Percentiles rank a stretch among this genome's conserved stretches.
Evolutionary conservation across 2,797 vertebrate genomes (phyloP).

Genomic region (Pipistrellus pipistrellus): DNA sequence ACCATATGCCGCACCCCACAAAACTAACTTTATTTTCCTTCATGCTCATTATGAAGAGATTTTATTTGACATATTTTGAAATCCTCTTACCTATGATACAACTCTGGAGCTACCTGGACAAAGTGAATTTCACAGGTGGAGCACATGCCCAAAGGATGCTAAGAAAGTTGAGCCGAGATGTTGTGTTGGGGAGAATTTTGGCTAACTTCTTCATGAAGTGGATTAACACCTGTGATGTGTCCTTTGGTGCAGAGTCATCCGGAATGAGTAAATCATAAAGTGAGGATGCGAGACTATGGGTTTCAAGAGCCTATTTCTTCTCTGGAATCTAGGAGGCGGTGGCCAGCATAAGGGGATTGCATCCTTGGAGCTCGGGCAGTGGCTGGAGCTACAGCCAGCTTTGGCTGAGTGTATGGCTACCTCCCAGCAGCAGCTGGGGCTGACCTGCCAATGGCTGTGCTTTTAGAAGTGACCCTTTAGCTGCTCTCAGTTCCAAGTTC

Average conservation of each 20-base stretch:
- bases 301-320: not conserved
- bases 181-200: not conserved
- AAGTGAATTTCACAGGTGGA: not conserved
- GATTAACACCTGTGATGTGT: not conserved
- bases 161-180: not conserved
- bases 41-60: not conserved
- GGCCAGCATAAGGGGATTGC: not conserved
- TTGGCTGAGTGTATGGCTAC: not conserved
- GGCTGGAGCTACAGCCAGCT: not conserved
- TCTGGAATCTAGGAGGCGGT: not conserved
- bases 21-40: not conserved
- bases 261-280: not conserved
- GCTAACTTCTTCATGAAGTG: not conserved
- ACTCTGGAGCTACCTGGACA: not conserved
- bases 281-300: not conserved
- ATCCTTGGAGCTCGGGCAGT: not conserved
- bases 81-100: not conserved
- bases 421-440: fast-evolving
- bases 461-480: not conserved
- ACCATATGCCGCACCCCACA: fast-evolving
- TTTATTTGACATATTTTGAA: constrained; percentile 24
- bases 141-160: not conserved
- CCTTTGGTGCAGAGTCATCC: not conserved
- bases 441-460: not conserved
- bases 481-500: not conserved